Base-by-base conservation (phyloP, 2,797 vertebrate species). In the Mus spretus region DNA sequence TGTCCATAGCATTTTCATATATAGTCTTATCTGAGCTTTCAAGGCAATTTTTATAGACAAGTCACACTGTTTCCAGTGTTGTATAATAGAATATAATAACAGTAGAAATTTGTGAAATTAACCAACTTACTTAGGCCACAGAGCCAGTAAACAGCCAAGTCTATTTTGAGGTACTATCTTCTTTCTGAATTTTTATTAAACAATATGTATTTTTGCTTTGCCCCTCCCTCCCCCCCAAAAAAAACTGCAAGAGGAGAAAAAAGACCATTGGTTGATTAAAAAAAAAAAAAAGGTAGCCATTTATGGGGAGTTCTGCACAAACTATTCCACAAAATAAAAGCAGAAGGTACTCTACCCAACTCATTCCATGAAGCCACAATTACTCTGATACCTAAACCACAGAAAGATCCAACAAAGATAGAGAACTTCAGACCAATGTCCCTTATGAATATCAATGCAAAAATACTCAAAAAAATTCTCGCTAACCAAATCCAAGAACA, bases 111-210 rank as follows among this genome's bases (percentile, higher is more conserved):
- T 37, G 26, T 37, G 3, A 72, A 61, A 13, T 78, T 87, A 15
- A 63, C n/a, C 20, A 34, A 14, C 28, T 55, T 65, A 53, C 12
- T 31, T 4, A 86, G 19, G 19, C 65, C 12, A 53, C 28, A 92
- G 50, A 90, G 2, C 7, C 34, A 77, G 14, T 34, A 86, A 90
- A 63, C 31, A 14, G 3, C 17, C 6, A 78, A 37, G 6, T 8
- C 37, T 65, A 6, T 77, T 65, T 91, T 89, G 31, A 63, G 93
- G 92, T 53, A 5, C 0, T 26, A 4, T 26, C 37, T 31, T 15
- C 77, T 28, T 96, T 90, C 72, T 90, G 31, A 83, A 86, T 28
- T 9, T 50, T 57, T n/a, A 34, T 85, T 90, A 82, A 17, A 78
- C 5, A 9, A 40, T 19, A 78, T 13, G 0, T 1, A 11, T 70